phyloP scores from a whole-genome alignment of 1,140 invertebrate species.

The Procambarus virginalis region DNA sequence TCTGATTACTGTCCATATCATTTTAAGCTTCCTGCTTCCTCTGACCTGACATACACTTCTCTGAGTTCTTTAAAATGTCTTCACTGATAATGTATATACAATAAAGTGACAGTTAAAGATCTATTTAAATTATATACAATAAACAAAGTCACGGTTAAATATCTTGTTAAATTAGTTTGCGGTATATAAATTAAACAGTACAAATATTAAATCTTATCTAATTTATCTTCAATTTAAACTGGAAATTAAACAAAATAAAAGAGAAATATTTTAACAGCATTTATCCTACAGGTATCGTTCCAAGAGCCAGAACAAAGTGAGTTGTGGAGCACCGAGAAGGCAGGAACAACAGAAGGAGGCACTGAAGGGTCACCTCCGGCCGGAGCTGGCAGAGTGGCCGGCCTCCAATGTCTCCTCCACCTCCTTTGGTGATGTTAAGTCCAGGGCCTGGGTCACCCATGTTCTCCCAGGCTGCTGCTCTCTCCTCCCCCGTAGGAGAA shows the following conservation, averaged over 20 bases:
- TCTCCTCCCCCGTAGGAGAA: constrained; percentile 64
- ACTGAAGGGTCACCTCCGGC: background rate
- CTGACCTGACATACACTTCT: constrained; percentile 21
- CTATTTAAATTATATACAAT: background rate
- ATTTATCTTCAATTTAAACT: background rate
- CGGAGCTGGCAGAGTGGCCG: background rate
- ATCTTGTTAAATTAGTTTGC: too few species aligned
- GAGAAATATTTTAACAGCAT: constrained; percentile 2
- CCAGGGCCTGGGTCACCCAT: constrained; percentile 18
- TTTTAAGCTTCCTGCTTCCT: constrained; percentile 19
- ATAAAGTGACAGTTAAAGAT: background rate
- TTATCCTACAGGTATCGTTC: constrained; percentile 70
- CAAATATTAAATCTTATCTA: too few species aligned
- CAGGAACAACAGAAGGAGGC: constrained; percentile 35
- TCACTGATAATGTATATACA: background rate
- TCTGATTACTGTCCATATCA: background rate
- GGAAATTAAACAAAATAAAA: background rate
- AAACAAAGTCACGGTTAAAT: background rate
- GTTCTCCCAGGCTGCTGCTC: constrained; percentile 65
- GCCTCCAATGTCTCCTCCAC: constrained; percentile 70
- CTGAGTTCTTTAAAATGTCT: constrained; percentile 2
- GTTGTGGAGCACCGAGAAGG: constrained; percentile 71
- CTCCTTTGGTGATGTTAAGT: constrained; percentile 69
- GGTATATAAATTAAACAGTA: background rate
- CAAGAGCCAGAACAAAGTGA: constrained; percentile 72